A percentile compares a stretch with the other conserved stretches of the same genome.
These are phyloP conservation scores for Seriola dumerili DNA, from an alignment of 2,113 vertebrate species.

Conservation along the genomic window DNA sequence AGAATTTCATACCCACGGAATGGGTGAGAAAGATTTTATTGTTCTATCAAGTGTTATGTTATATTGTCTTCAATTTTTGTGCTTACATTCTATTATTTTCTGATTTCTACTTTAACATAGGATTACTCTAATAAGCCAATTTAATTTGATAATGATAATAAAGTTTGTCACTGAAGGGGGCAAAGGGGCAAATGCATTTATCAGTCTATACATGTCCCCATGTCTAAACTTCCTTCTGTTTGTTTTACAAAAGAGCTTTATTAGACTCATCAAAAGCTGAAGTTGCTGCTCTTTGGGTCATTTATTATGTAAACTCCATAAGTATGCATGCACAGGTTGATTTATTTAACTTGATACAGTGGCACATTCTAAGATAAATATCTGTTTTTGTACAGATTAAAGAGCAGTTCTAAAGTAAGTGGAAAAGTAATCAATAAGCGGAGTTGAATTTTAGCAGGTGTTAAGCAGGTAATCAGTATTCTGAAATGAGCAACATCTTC, in stretches of 20 bases:
- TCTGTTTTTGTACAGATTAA: constrained; percentile 41
- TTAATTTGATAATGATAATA: no score
- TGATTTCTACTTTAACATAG: neutral
- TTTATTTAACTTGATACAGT: constrained; percentile 22
- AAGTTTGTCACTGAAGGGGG: no score
- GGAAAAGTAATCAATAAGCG: constrained; percentile 57
- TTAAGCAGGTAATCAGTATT: constrained; percentile 79
- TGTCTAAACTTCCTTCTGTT: neutral
- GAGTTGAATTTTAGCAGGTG: constrained; percentile 62
- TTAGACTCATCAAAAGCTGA: neutral
- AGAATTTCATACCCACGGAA: no score
- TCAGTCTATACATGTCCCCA: neutral
- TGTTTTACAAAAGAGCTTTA: constrained; percentile 4
- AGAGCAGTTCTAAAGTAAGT: constrained; percentile 47
- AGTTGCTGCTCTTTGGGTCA: neutral
- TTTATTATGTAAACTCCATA: constrained; percentile 20
- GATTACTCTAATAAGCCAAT: no score
- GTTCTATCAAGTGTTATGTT: neutral
- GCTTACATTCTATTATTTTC: neutral
- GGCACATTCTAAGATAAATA: constrained; percentile 25
- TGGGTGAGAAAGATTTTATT: neutral
- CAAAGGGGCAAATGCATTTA: neutral
- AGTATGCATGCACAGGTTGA: constrained; percentile 4
- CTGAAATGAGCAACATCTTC: constrained; percentile 67
- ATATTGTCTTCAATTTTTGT: neutral